Evolutionary conservation across 1,140 invertebrate genomes (phyloP).

Genomic region (Apis mellifera): Amel_HAv3.1 CM009938.2:4641501-4642000

Average conservation of each 20-base stretch:
- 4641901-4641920: too few species aligned
- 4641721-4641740: not conserved
- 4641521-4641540: not conserved
- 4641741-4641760: not conserved
- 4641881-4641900: too few species aligned
- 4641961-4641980: too few species aligned
- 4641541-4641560: not conserved
- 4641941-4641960: too few species aligned
- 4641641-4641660: not conserved
- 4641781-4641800: too few species aligned
- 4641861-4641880: too few species aligned
- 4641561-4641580: not conserved
- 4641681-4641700: conserved; percentile 9
- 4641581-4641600: too few species aligned
- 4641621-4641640: not conserved
- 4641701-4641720: conserved; percentile 10
- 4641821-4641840: too few species aligned
- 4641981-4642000: not conserved
- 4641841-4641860: too few species aligned
- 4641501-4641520: not conserved
- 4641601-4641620: not conserved
- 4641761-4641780: not conserved
- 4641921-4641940: too few species aligned
- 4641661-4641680: conserved; percentile 12
- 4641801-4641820: too few species aligned